Conservation (phyloP, 2,888 invertebrate genomes). For the Gymnoscelis rufifasciata region DNA sequence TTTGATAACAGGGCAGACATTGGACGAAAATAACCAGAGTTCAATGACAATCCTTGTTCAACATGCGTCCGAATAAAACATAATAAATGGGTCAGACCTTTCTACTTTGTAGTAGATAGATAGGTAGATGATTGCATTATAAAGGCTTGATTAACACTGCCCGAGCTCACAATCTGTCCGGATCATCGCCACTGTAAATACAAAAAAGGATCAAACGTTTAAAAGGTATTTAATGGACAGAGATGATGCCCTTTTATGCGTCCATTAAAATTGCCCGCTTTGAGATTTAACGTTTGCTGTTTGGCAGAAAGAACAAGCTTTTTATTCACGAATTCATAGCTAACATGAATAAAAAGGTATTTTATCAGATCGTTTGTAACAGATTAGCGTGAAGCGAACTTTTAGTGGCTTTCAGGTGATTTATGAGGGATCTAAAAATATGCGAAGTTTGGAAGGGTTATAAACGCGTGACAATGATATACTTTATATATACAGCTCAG, state of each 20-base stretch:
- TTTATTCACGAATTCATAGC: slow-evolving; percentile 31
- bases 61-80: slow-evolving; percentile 1
- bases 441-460: background rate
- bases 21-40: no score
- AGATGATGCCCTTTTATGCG: slow-evolving; percentile 72
- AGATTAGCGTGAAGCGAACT: slow-evolving; percentile 41
- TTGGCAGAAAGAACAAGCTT: slow-evolving; percentile 22
- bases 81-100: slow-evolving; percentile 27
- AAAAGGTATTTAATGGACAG: slow-evolving; percentile 78
- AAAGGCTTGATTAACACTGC: slow-evolving; percentile 62
- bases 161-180: slow-evolving; percentile 56
- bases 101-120: slow-evolving; percentile 1
- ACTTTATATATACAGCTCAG: no score
- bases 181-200: slow-evolving; percentile 70
- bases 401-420: slow-evolving; percentile 23
- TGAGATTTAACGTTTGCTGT: slow-evolving; percentile 63
- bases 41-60: background rate
- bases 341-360: slow-evolving; percentile 57
- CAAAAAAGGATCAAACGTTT: slow-evolving; percentile 77
- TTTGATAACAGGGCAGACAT: no score
- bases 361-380: slow-evolving; percentile 62
- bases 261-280: slow-evolving; percentile 74
- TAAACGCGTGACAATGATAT: no score
- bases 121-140: slow-evolving; percentile 34
- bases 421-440: slow-evolving; percentile 10